Conservation (phyloP, 2,888 invertebrate genomes). For the Iselma pallidipennis region DNA sequence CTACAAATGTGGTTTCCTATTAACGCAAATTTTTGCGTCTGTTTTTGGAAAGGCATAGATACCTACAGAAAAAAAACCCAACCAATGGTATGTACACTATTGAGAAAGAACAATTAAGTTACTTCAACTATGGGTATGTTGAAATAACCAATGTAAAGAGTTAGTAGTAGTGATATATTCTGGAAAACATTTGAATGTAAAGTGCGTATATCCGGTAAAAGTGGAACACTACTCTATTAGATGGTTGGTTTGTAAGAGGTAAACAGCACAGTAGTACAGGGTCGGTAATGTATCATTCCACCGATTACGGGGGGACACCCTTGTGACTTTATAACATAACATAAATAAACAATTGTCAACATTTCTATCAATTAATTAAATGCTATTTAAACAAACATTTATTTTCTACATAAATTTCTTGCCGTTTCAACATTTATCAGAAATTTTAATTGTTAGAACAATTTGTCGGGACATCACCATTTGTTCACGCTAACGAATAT, state of each 20-base stretch:
- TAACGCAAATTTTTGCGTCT: neutral
- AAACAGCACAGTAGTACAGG: constrained; percentile 44
- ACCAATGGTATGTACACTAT: neutral
- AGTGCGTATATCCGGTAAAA: constrained; percentile 36
- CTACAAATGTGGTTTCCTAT: constrained; percentile 17
- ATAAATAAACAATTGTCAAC: neutral
- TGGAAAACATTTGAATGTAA: constrained; percentile 21
- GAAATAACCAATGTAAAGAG: neutral
- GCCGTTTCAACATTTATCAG: too few species aligned
- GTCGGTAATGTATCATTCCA: constrained; percentile 38
- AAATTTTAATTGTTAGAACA: neutral
- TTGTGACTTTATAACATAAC: constrained; percentile 9
- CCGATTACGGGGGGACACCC: constrained; percentile 21
- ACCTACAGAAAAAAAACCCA: neutral
- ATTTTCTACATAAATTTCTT: too few species aligned
- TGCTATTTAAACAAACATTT: neutral
- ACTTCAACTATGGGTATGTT: neutral
- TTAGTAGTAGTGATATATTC: neutral
- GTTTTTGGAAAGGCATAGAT: neutral
- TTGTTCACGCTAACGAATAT: constrained; percentile 18
- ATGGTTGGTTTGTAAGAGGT: constrained; percentile 32
- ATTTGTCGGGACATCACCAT: constrained; percentile 17
- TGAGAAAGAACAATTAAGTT: neutral
- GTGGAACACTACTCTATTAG: constrained; percentile 28
- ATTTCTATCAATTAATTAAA: neutral